These are phyloP conservation scores for Limnephilus auricula DNA, from an alignment of 2,888 invertebrate species.

Conservation along the genomic window DNA sequence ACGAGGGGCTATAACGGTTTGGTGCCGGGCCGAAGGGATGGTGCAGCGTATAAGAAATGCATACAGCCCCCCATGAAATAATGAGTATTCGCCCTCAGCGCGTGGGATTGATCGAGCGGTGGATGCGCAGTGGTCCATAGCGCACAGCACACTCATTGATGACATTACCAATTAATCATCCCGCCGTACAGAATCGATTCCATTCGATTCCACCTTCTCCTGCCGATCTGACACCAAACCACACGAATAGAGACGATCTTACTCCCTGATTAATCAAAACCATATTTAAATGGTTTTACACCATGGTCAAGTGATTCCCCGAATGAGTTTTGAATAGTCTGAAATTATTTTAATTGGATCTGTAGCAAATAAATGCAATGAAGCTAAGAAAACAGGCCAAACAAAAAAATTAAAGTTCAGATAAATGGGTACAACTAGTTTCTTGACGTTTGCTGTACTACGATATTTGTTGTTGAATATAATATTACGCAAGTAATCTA, in stretches of 20 bases:
- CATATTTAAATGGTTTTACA: background rate
- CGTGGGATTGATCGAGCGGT: constrained; percentile 46
- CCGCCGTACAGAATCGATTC: constrained; percentile 35
- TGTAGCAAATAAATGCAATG: background rate
- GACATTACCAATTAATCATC: constrained; percentile 65
- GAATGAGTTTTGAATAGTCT: background rate
- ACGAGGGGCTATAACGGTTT: background rate
- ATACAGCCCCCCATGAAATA: constrained; percentile 26
- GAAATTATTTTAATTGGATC: background rate
- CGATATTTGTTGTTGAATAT: background rate
- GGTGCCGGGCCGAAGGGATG: background rate
- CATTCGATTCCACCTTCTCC: constrained; percentile 11
- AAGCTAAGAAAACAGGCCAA: background rate
- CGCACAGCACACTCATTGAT: constrained; percentile 66
- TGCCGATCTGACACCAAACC: background rate
- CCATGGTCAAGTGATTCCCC: background rate
- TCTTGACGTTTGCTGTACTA: background rate
- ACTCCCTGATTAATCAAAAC: background rate
- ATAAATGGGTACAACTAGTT: background rate
- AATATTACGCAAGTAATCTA: background rate
- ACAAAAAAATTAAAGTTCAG: background rate
- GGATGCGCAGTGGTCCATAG: constrained; percentile 61
- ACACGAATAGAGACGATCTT: background rate
- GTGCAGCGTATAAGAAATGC: constrained; percentile 34
- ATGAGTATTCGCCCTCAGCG: constrained; percentile 25